phyloP scores from a whole-genome alignment of 53 echinoderm and acorn worm species.

The Echinometra lucunter region DNA sequence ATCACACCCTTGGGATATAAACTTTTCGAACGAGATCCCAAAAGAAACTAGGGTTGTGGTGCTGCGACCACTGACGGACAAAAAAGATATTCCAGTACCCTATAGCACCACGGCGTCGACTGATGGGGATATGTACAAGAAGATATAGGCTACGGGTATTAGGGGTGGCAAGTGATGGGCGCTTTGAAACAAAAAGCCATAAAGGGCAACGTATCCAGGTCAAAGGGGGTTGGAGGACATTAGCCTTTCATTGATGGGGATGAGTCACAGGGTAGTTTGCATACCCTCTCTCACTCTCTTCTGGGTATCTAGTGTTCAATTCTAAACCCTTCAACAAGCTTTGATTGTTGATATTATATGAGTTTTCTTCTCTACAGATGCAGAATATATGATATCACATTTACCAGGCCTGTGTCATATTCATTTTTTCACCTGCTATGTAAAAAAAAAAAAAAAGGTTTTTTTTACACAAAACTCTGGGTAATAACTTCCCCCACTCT shows the following conservation, averaged over 20 bases:
- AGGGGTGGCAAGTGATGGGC: constrained; percentile 23
- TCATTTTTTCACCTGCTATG: too few species aligned
- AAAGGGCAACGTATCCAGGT: constrained; percentile 31
- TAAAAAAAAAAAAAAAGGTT: too few species aligned
- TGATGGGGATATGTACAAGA: neutral
- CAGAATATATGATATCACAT: neutral
- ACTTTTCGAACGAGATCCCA: constrained; percentile 10
- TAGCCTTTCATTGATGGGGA: neutral
- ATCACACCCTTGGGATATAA: neutral
- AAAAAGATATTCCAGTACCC: neutral
- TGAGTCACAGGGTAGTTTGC: neutral
- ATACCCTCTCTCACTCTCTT: neutral
- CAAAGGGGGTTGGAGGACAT: constrained; percentile 29
- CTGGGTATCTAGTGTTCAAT: neutral
- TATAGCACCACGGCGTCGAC: neutral
- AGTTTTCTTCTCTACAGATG: neutral
- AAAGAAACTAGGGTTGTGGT: neutral
- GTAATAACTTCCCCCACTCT: too few species aligned
- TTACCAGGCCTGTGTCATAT: too few species aligned
- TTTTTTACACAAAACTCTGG: too few species aligned
- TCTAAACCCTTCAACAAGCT: neutral
- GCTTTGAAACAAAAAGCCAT: neutral
- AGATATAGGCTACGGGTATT: constrained; percentile 1
- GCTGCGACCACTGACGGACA: neutral
- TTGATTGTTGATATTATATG: too few species aligned